Percentiles rank a stretch among this genome's conserved stretches.
phyloP scores from a whole-genome alignment of 2,888 invertebrate species.

The Lasioglossum pauxillum region DNA sequence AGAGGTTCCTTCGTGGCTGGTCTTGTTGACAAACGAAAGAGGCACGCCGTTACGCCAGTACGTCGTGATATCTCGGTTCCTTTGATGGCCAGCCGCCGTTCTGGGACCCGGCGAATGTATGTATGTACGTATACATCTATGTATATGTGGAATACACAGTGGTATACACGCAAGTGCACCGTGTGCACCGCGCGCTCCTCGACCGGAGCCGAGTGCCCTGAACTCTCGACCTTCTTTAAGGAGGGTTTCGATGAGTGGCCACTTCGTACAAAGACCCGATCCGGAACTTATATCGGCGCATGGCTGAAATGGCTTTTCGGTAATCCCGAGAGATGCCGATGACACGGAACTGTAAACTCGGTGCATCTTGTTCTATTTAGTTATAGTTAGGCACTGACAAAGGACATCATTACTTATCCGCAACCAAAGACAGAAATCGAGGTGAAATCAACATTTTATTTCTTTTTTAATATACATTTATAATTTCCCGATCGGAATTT shows the following conservation, averaged over 20 bases:
- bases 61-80: conserved; percentile 58
- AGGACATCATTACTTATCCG: no score
- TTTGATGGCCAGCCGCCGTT: conserved; percentile 61
- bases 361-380: not conserved
- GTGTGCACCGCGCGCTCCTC: conserved; percentile 7
- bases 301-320: conserved; percentile 13
- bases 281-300: conserved; percentile 48
- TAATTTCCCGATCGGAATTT: no score
- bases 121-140: not conserved
- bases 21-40: conserved; percentile 59
- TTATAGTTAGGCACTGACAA: not conserved
- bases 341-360: not conserved
- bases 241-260: conserved; percentile 55
- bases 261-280: conserved; percentile 46
- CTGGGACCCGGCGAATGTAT: not conserved
- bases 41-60: conserved; percentile 30
- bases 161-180: not conserved
- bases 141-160: not conserved
- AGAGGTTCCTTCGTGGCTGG: conserved; percentile 24
- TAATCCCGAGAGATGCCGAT: not conserved
- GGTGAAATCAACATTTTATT: no score
- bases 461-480: no score
- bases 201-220: conserved; percentile 47
- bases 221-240: conserved; percentile 65
- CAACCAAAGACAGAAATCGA: no score